phyloP scores from a whole-genome alignment of 2,797 vertebrate species.

The Danio kyathit region DNA sequence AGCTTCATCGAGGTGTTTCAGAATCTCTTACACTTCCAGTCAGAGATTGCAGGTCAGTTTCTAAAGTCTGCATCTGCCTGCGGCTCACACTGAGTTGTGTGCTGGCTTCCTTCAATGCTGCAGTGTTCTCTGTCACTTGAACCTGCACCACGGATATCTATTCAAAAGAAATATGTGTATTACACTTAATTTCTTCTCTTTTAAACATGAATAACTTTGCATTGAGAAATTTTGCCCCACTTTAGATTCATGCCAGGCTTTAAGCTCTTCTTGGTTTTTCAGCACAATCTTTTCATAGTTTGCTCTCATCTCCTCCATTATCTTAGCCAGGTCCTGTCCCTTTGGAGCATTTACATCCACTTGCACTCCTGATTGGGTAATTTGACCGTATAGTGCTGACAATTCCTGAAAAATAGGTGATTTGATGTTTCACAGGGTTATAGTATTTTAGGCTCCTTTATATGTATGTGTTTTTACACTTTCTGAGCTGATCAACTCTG shows the following conservation, averaged over 20 bases:
- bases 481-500: not conserved
- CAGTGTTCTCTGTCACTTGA: slow-evolving; percentile 75
- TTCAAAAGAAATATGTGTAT: slow-evolving; percentile 40
- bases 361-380: slow-evolving; percentile 85
- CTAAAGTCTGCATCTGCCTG: slow-evolving; percentile 82
- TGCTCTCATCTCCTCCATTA: slow-evolving; percentile 88
- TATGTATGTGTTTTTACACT: not conserved
- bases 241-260: slow-evolving; percentile 81
- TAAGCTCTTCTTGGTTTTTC: slow-evolving; percentile 90
- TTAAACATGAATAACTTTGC: not conserved
- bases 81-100: slow-evolving; percentile 80
- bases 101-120: slow-evolving; percentile 79
- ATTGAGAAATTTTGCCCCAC: slow-evolving; percentile 54
- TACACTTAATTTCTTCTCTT: not conserved
- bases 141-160: slow-evolving; percentile 80
- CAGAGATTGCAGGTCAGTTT: slow-evolving; percentile 88
- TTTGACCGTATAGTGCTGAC: slow-evolving; percentile 87
- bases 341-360: slow-evolving; percentile 91
- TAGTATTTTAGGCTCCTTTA: not conserved
- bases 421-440: slow-evolving; percentile 4
- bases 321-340: slow-evolving; percentile 86
- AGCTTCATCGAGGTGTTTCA: not conserved
- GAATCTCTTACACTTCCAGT: slow-evolving; percentile 81
- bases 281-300: slow-evolving; percentile 88
- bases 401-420: slow-evolving; percentile 84